A percentile compares a stretch with the other conserved stretches of the same genome.
Conservation (phyloP, 1,140 invertebrate species). For the Rhopalosiphum maidis region DNA sequence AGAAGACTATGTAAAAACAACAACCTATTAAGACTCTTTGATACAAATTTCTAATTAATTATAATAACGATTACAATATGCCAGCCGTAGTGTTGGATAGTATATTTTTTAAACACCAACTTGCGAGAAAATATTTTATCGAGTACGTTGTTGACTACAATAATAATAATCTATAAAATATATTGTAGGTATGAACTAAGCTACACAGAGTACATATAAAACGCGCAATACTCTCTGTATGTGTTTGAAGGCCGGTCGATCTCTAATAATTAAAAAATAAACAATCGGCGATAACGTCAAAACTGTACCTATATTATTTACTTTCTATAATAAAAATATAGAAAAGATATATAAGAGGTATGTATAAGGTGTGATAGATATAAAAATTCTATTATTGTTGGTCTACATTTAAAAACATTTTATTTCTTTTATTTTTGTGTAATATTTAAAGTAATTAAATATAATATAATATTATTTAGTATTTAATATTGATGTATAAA, state of each 20-base stretch:
- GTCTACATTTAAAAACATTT: background rate
- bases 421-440: background rate
- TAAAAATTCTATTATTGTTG: background rate
- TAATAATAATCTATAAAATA: background rate
- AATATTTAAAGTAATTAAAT: background rate
- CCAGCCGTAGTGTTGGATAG: background rate
- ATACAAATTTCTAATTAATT: background rate
- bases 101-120: background rate
- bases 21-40: background rate
- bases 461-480: background rate
- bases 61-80: background rate
- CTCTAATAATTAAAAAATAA: constrained; percentile 3
- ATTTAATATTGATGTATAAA: background rate
- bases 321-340: background rate
- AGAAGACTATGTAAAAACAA: background rate
- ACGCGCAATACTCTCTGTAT: background rate
- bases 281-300: background rate
- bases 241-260: background rate
- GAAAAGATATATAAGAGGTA: too few species aligned
- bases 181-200: background rate
- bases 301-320: background rate
- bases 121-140: background rate
- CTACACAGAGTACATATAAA: background rate
- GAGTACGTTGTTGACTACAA: background rate
- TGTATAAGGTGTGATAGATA: background rate